phyloP scores from a whole-genome alignment of 2,113 vertebrate genomes.

The Cnemophilus loriae region DNA sequence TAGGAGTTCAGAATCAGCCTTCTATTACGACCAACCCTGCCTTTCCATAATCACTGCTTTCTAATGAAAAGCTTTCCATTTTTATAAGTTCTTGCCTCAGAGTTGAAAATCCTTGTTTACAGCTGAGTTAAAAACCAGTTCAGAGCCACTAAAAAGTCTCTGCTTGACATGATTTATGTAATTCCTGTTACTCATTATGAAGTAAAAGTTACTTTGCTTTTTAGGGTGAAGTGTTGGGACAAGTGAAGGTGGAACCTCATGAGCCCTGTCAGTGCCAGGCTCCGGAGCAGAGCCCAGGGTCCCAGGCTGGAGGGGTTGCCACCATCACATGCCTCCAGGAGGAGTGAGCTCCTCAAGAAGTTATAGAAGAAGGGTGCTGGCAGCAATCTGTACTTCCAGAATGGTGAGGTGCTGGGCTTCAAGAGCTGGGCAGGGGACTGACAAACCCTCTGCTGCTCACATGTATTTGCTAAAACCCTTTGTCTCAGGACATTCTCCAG shows the following conservation, averaged over 20 bases:
- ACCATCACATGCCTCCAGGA: background rate
- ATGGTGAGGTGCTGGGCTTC: background rate
- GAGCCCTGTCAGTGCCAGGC: background rate
- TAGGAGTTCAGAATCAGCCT: background rate
- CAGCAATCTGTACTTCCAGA: background rate
- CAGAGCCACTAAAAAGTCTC: background rate
- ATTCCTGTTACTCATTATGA: background rate
- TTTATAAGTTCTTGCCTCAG: background rate
- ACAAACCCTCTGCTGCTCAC: background rate
- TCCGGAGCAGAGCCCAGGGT: background rate
- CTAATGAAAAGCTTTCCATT: background rate
- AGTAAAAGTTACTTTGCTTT: background rate
- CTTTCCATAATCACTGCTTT: background rate
- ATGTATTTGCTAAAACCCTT: accelerated
- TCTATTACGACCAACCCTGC: background rate
- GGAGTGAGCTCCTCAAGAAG: background rate
- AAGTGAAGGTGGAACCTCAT: background rate
- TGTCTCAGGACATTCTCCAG: background rate
- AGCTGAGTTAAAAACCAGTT: conserved; percentile 2
- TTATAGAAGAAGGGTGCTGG: background rate
- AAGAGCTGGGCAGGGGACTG: background rate
- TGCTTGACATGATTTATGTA: background rate
- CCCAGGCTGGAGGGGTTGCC: background rate
- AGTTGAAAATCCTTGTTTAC: conserved; percentile 29
- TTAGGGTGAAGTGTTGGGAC: background rate